Evolutionary conservation across 2,797 vertebrate genomes (phyloP).

Genomic region (Hozukius guyotensis): DNA sequence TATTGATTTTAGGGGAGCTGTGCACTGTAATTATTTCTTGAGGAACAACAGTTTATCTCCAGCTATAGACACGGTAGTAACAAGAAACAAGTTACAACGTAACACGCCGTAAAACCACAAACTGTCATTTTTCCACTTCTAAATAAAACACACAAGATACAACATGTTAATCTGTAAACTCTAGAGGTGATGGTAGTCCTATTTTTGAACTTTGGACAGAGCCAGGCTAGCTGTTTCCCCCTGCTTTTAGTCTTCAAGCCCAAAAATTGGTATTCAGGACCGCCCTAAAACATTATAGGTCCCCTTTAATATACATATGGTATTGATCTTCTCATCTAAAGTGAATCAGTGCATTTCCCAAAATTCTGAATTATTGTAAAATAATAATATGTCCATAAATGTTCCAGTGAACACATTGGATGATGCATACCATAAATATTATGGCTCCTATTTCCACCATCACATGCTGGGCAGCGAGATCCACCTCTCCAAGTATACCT

Average conservation of each 20-base stretch:
- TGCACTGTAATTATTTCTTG: neutral
- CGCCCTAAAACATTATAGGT: no score
- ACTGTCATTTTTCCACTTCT: neutral
- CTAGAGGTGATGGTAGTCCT: neutral
- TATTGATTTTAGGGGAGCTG: neutral
- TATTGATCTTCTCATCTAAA: neutral
- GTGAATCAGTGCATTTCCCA: neutral
- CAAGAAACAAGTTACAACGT: neutral
- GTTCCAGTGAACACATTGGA: neutral
- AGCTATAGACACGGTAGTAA: neutral
- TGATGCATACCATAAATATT: conserved; percentile 87
- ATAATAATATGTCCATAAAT: neutral
- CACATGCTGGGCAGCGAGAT: conserved; percentile 91
- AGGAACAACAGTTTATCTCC: neutral
- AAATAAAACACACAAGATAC: neutral
- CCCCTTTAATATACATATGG: neutral
- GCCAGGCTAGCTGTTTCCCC: neutral
- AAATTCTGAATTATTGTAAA: neutral
- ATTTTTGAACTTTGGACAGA: neutral
- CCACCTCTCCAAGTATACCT: conserved; percentile 88
- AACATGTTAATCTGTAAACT: neutral
- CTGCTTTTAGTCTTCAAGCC: neutral
- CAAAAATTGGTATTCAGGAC: no score
- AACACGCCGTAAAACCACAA: neutral
- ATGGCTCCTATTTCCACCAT: conserved; percentile 83